Evolutionary conservation across 2,797 vertebrate genomes (phyloP).

Genomic region (Paratrypauchen microcephalus): DNA sequence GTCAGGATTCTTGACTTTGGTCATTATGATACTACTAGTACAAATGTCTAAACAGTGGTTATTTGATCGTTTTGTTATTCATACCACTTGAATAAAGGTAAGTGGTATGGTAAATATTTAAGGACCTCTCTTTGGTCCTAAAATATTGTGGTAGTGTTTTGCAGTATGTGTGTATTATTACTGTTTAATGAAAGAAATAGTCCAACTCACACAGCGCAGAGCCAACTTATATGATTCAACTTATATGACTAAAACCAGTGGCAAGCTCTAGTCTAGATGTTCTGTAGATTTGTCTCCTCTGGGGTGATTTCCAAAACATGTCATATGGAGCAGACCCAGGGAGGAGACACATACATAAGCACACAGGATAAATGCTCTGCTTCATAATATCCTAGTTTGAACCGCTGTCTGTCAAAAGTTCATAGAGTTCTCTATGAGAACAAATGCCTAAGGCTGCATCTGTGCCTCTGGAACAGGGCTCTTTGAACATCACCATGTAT

Average conservation of each 20-base stretch:
- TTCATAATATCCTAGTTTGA: constrained; percentile 18
- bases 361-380: constrained; percentile 8
- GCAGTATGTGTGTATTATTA: neutral
- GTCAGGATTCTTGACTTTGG: neutral
- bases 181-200: constrained; percentile 30
- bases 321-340: constrained; percentile 39
- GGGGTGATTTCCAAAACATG: constrained; percentile 58
- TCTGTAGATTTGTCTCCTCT: constrained; percentile 51
- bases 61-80: neutral
- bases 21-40: neutral
- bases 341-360: constrained; percentile 1
- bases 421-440: constrained; percentile 29
- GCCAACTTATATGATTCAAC: constrained; percentile 54
- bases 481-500: constrained; percentile 28
- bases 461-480: constrained; percentile 27
- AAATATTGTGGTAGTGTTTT: neutral
- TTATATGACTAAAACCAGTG: constrained; percentile 29
- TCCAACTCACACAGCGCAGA: constrained; percentile 35
- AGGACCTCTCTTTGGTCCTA: neutral
- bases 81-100: neutral
- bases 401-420: constrained; percentile 16
- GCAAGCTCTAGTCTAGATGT: constrained; percentile 21
- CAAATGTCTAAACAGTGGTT: neutral
- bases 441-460: constrained; percentile 28
- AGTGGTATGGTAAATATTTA: too few species aligned